Conservation (phyloP, 2,113 vertebrate species). For the Herpailurus yagouaroundi region DNA sequence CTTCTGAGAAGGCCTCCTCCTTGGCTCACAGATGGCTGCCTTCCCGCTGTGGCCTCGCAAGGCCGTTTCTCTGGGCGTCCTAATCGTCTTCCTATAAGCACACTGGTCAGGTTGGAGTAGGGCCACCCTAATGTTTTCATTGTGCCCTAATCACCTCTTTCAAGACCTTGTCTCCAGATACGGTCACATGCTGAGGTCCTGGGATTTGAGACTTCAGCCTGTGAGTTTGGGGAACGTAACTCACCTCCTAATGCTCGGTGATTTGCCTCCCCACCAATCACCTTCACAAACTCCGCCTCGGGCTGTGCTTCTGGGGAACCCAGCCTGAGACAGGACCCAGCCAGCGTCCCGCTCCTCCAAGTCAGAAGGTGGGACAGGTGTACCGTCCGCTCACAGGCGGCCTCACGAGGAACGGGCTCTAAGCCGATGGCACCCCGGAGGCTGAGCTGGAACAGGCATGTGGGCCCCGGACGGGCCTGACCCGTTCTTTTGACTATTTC, state of each 20-base stretch:
- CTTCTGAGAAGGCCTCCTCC: background rate
- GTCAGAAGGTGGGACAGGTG: background rate
- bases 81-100: background rate
- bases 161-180: background rate
- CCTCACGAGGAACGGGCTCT: background rate
- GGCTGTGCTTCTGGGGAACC: background rate
- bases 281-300: background rate
- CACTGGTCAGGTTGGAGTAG: background rate
- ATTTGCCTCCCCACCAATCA: background rate
- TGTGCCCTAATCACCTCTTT: background rate
- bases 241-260: background rate
- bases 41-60: rapidly evolving
- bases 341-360: background rate
- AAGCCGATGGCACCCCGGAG: background rate
- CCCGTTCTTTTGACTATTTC: background rate
- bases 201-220: background rate
- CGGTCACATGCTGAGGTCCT: background rate
- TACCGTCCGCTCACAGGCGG: rapidly evolving
- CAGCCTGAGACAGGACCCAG: too few relatives aligned
- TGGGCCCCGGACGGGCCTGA: rapidly evolving
- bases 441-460: rapidly evolving
- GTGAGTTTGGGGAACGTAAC: background rate
- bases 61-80: too few relatives aligned
- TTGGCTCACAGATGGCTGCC: rapidly evolving
- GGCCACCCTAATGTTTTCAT: too few relatives aligned